Evolutionary conservation across 2,888 invertebrate genomes (phyloP), one percentile per base, ranked within the genome.

Genomic region (Onchidella celtica): DNA sequence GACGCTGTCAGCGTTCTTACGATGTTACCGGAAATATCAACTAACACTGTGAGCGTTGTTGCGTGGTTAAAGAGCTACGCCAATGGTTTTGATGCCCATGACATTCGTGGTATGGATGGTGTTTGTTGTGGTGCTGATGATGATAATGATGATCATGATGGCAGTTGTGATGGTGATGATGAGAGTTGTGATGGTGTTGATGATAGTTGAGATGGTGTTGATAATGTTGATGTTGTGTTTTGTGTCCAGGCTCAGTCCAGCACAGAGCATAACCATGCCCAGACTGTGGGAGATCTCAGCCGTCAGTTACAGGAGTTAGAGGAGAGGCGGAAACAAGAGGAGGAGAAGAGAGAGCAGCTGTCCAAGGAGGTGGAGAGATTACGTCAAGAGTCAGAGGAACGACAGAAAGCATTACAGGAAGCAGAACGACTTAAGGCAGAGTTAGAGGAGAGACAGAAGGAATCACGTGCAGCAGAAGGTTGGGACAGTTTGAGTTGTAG

Each of bases 361-460:
- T 85, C 86, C 14, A 73, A 83, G n/a, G 88, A 89, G 82, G 82
- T 89, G 34, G 84, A 85, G 68, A 83, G 85, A 27, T 83, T 89
- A 4, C 85, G 86, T 6, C 66, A 69, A 36, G 77, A 82, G 34
- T 75, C 79, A 38, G 57, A 65, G 38, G 79, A 76, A 32, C 79
- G 63, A 21, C 72, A 84, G 61, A 61, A 29, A 57, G 38, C 68
- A 11, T 34, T 80, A 17, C 57, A 75, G 0, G 75, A 68, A 34
- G 63, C 69, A 29, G 81, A 81, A 38, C 34, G 9, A 32, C 27
- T 47, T 34, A 66, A 29, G n/a, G 66, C 14, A 36, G 34, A 61
- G n/a, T 3, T 29, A 14, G 27, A 14, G 29, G 47, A 34, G 27
- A 75, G 27, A 63, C 11, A 75, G 65, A 63, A 9, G 32, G 36